A percentile compares a stretch with the other conserved stretches of the same genome.
phyloP scores from a whole-genome alignment of 2,888 invertebrate genomes.

The Aproaerema taeniolella region DNA sequence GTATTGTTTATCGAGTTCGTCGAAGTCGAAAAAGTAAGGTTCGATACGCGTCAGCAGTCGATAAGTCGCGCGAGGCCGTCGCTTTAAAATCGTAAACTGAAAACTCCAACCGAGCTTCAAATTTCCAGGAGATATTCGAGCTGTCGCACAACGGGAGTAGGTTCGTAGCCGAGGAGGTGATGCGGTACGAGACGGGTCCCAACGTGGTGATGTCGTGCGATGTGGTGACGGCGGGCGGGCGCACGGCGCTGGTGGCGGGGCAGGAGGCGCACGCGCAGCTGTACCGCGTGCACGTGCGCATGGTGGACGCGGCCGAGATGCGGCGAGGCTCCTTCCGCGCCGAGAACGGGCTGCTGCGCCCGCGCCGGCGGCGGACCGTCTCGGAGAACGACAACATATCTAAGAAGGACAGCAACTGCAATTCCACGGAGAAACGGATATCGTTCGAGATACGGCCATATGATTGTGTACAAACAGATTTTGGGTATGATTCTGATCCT shows the following conservation, averaged over 20 bases:
- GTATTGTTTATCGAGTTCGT: neutral
- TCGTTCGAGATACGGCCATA: constrained; percentile 86
- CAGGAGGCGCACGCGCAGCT: constrained; percentile 94
- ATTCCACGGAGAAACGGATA: constrained; percentile 77
- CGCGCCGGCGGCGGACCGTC: constrained; percentile 67
- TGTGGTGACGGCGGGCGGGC: constrained; percentile 83
- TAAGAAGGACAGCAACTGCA: constrained; percentile 59
- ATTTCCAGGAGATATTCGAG: constrained; percentile 91
- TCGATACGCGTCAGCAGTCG: constrained; percentile 18
- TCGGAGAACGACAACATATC: constrained; percentile 73
- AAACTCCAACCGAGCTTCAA: neutral
- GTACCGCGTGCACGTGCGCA: constrained; percentile 82
- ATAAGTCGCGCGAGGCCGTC: neutral
- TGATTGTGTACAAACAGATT: constrained; percentile 92
- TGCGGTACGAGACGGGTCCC: constrained; percentile 91
- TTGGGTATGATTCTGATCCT: constrained; percentile 69
- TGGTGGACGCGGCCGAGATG: constrained; percentile 75
- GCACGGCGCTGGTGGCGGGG: constrained; percentile 90
- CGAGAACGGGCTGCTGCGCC: constrained; percentile 63
- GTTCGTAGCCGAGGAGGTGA: constrained; percentile 92
- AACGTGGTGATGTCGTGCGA: constrained; percentile 96
- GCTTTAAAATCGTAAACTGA: neutral
- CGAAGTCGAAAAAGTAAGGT: constrained; percentile 15
- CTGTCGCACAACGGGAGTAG: constrained; percentile 89
- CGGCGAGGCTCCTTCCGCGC: constrained; percentile 74